These are phyloP conservation scores for Drosophila mimica DNA, from an alignment of 2,888 invertebrate genomes.

Conservation along the genomic window DNA sequence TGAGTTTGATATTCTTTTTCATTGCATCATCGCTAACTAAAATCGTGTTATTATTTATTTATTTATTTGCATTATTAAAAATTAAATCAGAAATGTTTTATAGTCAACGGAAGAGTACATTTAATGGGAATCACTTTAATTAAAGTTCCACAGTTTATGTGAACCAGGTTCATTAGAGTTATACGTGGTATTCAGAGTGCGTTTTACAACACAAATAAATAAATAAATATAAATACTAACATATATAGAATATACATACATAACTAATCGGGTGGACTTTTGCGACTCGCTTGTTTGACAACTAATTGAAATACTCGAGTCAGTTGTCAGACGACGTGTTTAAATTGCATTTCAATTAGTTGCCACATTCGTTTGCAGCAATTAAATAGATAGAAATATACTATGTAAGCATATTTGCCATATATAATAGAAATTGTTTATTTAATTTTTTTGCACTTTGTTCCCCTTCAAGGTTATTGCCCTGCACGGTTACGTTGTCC, in stretches of 20 bases:
- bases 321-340: conserved; percentile 52
- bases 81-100: background rate
- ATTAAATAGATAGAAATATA: conserved; percentile 8
- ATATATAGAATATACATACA: background rate
- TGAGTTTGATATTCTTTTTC: background rate
- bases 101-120: background rate
- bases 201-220: background rate
- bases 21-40: background rate
- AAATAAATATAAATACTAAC: background rate
- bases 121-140: background rate
- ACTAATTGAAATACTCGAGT: conserved; percentile 9
- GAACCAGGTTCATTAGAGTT: background rate
- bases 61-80: background rate
- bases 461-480: conserved; percentile 73
- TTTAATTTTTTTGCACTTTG: conserved; percentile 5
- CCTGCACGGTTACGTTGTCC: conserved; percentile 80
- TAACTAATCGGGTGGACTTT: background rate
- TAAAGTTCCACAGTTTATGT: background rate
- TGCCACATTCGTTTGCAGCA: conserved; percentile 4
- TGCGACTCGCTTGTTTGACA: conserved; percentile 4
- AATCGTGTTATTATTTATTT: background rate
- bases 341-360: conserved; percentile 46
- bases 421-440: background rate
- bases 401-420: background rate
- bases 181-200: background rate